These are phyloP conservation scores for Setophaga coronata DNA, from an alignment of 2,113 vertebrate species.

Conservation along the genomic window DNA sequence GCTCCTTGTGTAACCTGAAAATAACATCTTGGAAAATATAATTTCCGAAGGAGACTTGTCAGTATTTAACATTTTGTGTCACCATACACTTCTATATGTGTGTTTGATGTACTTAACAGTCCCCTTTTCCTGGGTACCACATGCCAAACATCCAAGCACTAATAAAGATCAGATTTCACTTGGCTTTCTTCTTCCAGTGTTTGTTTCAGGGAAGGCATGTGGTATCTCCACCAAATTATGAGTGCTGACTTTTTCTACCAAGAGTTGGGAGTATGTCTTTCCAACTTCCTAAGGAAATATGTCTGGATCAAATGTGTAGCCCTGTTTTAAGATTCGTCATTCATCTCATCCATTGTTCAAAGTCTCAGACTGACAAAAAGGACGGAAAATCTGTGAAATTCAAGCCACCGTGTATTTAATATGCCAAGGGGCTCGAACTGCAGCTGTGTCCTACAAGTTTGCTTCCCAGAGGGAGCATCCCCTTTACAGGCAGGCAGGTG, in stretches of 20 bases:
- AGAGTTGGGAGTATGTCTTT: neutral
- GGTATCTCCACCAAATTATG: neutral
- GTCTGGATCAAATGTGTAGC: neutral
- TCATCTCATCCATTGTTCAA: neutral
- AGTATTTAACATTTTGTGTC: neutral
- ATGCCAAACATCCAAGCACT: neutral
- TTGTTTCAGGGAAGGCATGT: neutral
- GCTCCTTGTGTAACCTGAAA: neutral
- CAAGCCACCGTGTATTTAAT: neutral
- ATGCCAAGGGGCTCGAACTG: neutral
- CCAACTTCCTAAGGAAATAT: neutral
- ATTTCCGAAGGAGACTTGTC: neutral
- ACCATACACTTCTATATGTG: rapidly evolving
- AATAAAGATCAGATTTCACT: neutral
- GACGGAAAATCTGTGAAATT: neutral
- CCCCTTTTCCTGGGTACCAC: neutral
- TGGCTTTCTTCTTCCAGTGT: neutral
- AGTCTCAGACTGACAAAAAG: neutral
- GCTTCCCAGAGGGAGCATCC: neutral
- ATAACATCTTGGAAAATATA: neutral
- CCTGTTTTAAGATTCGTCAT: neutral
- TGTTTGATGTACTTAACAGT: neutral
- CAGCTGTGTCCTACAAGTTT: neutral
- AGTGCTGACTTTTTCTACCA: neutral
- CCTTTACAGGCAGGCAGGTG: rapidly evolving